Percentiles rank a stretch among this genome's conserved stretches.
These are phyloP conservation scores for Calyptommatus sinebrachiatus DNA, from an alignment of 2,113 vertebrate genomes.

Conservation along the genomic window DNA sequence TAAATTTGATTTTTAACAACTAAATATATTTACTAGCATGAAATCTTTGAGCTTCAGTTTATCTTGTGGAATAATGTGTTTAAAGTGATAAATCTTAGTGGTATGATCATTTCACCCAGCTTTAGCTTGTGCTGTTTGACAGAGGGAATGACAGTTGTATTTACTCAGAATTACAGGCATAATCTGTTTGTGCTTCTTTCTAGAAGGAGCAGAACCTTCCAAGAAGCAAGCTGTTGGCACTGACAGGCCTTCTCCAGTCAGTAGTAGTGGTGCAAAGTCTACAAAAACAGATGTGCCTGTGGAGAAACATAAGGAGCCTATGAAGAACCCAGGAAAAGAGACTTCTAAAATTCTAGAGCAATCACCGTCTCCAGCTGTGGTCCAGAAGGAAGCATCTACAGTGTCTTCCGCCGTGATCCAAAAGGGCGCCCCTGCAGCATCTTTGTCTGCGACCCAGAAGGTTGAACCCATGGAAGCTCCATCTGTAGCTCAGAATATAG, in stretches of 20 bases:
- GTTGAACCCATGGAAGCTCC: not conserved
- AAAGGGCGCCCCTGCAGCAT: not conserved
- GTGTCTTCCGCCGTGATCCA: slow-evolving; percentile 15
- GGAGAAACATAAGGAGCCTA: slow-evolving; percentile 43
- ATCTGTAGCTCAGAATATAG: not conserved
- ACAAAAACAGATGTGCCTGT: slow-evolving; percentile 49
- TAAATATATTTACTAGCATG: not conserved
- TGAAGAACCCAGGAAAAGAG: slow-evolving; percentile 57
- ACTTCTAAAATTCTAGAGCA: not conserved
- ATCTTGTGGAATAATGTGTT: not conserved
- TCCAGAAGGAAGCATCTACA: slow-evolving; percentile 40
- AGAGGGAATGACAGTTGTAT: not conserved
- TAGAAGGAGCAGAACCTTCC: slow-evolving; percentile 72
- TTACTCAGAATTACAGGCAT: slow-evolving; percentile 22
- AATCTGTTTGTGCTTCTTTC: slow-evolving; percentile 53
- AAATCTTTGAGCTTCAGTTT: not conserved
- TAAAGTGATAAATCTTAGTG: not conserved
- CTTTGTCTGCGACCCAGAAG: not conserved
- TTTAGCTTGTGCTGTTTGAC: not conserved
- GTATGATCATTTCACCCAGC: not conserved
- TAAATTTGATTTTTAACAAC: not conserved
- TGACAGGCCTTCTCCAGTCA: slow-evolving; percentile 58
- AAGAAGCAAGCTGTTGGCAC: slow-evolving; percentile 70
- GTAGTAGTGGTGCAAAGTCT: slow-evolving; percentile 58
- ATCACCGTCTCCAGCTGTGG: slow-evolving; percentile 5